Evolutionary conservation across 2,113 vertebrate genomes (phyloP).

Genomic region (Callocephalon fimbriatum): DNA sequence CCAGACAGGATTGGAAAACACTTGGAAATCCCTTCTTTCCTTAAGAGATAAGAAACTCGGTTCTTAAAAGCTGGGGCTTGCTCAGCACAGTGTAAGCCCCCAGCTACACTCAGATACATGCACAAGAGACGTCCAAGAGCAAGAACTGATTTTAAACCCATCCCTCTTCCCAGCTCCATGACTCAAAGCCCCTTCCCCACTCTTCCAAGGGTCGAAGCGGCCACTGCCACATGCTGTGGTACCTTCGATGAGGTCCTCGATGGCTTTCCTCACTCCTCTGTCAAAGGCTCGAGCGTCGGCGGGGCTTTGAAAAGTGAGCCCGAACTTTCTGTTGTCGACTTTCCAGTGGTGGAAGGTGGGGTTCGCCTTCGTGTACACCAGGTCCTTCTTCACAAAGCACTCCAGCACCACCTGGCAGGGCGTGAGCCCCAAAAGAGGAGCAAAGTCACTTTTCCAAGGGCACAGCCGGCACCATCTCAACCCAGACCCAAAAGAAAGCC

Average conservation of each 20-base stretch:
- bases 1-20: not conserved
- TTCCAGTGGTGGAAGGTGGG: slow-evolving; percentile 99
- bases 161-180: not conserved
- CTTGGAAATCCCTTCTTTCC: not conserved
- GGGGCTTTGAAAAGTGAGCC: slow-evolving; percentile 96
- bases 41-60: not conserved
- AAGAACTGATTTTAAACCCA: not conserved
- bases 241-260: slow-evolving; percentile 99
- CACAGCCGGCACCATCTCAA: not conserved
- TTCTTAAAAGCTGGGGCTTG: not conserved
- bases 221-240: not conserved
- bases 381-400: slow-evolving; percentile 94
- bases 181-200: not conserved
- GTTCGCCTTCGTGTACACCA: slow-evolving; percentile 98
- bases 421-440: slow-evolving; percentile 39
- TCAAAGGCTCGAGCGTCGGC: slow-evolving; percentile 97
- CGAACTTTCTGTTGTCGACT: slow-evolving; percentile 94
- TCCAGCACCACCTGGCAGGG: slow-evolving; percentile 92
- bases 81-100: not conserved
- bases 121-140: not conserved
- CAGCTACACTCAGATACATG: rapidly evolving
- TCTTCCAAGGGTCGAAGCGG: not conserved
- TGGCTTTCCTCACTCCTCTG: slow-evolving; percentile 95
- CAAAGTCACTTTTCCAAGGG: slow-evolving; percentile 53
- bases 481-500: not conserved